These are phyloP conservation scores for Leucosticte australis DNA, from an alignment of 2,113 vertebrate species.

Conservation along the genomic window DNA sequence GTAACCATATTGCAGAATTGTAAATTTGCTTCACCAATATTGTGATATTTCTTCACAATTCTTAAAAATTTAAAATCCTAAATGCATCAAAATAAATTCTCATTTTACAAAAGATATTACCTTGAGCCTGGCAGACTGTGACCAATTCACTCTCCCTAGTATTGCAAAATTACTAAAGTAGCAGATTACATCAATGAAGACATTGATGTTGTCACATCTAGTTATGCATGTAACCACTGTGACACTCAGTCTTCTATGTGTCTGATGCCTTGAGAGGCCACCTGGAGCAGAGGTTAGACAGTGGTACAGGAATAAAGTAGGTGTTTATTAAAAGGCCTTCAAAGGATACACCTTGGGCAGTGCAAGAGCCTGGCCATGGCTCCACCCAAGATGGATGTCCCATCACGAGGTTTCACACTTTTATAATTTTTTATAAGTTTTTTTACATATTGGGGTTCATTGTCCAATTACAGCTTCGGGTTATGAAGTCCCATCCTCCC, in stretches of 20 bases:
- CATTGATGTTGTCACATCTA: background rate
- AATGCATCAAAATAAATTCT: background rate
- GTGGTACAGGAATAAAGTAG: background rate
- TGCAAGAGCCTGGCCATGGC: fast-evolving
- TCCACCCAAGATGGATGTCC: background rate
- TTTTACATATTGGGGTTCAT: background rate
- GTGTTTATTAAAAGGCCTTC: background rate
- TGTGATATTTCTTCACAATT: background rate
- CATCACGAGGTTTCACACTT: background rate
- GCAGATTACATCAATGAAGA: background rate
- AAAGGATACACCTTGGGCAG: background rate
- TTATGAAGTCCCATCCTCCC: background rate
- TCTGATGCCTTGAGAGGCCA: background rate
- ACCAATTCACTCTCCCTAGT: background rate
- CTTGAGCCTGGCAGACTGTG: background rate
- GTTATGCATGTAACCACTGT: background rate
- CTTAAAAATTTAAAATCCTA: background rate
- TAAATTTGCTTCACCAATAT: background rate
- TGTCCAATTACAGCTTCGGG: background rate
- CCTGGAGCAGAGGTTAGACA: background rate
- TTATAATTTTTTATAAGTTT: background rate
- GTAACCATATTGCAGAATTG: background rate
- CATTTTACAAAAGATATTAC: background rate
- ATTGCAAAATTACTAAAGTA: background rate
- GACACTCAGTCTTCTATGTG: background rate